A percentile compares a stretch with the other conserved stretches of the same genome.
phyloP scores from a whole-genome alignment of 2,797 vertebrate species.

The Podarcis siculus region DNA sequence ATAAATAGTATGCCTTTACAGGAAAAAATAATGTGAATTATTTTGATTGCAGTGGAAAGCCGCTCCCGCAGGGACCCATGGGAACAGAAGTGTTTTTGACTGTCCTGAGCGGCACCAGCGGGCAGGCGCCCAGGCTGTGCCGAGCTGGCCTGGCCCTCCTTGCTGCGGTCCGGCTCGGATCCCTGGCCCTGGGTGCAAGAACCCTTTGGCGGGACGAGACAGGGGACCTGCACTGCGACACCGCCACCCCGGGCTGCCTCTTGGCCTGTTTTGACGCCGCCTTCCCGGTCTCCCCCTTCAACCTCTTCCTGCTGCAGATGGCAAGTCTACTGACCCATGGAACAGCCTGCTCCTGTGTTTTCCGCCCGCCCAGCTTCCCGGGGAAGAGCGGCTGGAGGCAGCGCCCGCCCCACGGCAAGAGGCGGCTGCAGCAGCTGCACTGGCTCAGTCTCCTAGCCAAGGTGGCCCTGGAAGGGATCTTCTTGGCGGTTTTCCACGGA shows the following conservation, averaged over 20 bases:
- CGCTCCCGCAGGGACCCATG: neutral
- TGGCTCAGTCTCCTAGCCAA: conserved; percentile 29
- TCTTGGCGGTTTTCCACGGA: conserved; percentile 13
- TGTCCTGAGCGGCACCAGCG: conserved; percentile 30
- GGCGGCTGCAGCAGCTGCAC: neutral
- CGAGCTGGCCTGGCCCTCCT: neutral
- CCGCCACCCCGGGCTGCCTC: conserved; percentile 13
- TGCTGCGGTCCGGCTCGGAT: neutral
- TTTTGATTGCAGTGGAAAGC: neutral
- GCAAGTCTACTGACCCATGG: conserved; percentile 14
- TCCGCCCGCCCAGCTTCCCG: neutral
- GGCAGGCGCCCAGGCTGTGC: neutral
- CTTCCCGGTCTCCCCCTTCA: conserved; percentile 42
- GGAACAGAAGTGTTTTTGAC: neutral
- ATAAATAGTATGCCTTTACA: too few relatives aligned
- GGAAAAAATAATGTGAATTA: neutral
- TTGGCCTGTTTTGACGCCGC: conserved; percentile 33
- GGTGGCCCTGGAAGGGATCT: conserved; percentile 31
- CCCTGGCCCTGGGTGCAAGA: conserved; percentile 1
- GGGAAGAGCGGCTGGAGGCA: neutral
- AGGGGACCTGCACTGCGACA: conserved; percentile 34
- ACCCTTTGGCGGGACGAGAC: conserved; percentile 47
- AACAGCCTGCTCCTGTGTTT: neutral
- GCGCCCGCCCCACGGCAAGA: neutral
- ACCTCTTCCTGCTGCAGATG: conserved; percentile 47